Percentiles rank a stretch among this genome's conserved stretches.
Evolutionary conservation across 2,113 vertebrate species (phyloP).

Genomic region (Oxyura jamaicensis): DNA sequence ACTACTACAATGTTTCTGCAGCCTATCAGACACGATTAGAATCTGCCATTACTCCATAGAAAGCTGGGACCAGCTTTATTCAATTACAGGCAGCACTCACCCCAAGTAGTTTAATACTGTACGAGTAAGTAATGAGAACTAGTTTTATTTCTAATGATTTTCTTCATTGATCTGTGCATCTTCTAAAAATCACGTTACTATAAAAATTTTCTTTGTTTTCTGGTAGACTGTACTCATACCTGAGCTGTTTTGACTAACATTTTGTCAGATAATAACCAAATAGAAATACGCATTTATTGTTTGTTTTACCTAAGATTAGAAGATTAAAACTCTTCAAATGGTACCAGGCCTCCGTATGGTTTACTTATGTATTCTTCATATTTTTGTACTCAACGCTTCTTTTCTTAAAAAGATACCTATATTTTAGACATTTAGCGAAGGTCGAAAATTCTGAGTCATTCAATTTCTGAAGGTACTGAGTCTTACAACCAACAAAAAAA

Average conservation of each 20-base stretch:
- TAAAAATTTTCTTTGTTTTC: too few relatives aligned
- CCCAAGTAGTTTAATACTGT: not conserved
- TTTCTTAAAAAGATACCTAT: not conserved
- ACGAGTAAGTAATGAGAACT: not conserved
- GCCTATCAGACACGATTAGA: not conserved
- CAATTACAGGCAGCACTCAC: not conserved
- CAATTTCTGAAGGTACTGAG: not conserved
- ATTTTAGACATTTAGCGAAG: not conserved
- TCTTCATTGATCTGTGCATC: not conserved
- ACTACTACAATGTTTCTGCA: not conserved
- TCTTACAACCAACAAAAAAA: not conserved
- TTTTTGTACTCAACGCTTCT: not conserved
- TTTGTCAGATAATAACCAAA: not conserved
- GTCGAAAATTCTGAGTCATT: not conserved
- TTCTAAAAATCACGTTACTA: not conserved
- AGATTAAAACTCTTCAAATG: not conserved
- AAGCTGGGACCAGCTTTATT: not conserved
- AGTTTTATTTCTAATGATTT: not conserved
- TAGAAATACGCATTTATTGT: not conserved
- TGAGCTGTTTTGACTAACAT: not conserved
- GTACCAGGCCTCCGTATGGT: not conserved
- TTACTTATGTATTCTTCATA: accelerated
- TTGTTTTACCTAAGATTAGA: not conserved
- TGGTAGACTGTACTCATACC: not conserved
- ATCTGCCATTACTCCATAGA: not conserved